phyloP scores from a whole-genome alignment of 2,797 vertebrate species.

The Amniataba percoides region DNA sequence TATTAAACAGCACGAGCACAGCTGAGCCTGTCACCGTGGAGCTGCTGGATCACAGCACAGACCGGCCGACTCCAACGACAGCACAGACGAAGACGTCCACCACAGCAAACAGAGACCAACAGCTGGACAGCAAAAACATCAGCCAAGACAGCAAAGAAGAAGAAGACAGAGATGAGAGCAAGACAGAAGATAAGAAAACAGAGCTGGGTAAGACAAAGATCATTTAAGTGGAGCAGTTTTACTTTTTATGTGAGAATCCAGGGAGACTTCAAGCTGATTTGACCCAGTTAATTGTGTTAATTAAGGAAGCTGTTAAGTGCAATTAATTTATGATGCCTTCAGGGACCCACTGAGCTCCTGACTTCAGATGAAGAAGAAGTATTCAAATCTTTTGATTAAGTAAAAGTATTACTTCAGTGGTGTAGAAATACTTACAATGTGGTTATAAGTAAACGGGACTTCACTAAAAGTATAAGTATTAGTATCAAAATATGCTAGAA shows the following conservation, averaged over 20 bases:
- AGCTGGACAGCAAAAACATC: constrained; percentile 21
- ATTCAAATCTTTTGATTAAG: not conserved
- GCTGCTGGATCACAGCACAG: constrained; percentile 24
- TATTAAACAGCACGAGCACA: constrained; percentile 24
- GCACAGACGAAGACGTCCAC: constrained; percentile 18
- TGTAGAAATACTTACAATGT: not conserved
- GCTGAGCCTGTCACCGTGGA: constrained; percentile 38
- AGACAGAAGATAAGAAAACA: constrained; percentile 33
- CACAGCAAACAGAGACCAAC: constrained; percentile 16
- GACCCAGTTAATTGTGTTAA: not conserved
- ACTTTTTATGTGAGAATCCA: not conserved
- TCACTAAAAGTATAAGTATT: not conserved
- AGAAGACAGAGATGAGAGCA: constrained; percentile 8
- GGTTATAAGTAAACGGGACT: not conserved
- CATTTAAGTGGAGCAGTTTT: not conserved
- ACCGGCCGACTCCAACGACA: constrained; percentile 27
- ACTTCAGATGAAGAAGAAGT: not conserved
- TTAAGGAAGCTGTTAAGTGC: not conserved
- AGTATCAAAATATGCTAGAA: not conserved
- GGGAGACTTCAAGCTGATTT: not conserved
- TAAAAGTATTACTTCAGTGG: not conserved
- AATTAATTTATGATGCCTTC: constrained; percentile 28
- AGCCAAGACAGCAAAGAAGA: not conserved
- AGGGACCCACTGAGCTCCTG: constrained; percentile 4
- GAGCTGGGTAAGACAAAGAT: constrained; percentile 57